Evolutionary conservation across 1,140 invertebrate genomes (phyloP).

Genomic region (Plodia interpunctella): DNA sequence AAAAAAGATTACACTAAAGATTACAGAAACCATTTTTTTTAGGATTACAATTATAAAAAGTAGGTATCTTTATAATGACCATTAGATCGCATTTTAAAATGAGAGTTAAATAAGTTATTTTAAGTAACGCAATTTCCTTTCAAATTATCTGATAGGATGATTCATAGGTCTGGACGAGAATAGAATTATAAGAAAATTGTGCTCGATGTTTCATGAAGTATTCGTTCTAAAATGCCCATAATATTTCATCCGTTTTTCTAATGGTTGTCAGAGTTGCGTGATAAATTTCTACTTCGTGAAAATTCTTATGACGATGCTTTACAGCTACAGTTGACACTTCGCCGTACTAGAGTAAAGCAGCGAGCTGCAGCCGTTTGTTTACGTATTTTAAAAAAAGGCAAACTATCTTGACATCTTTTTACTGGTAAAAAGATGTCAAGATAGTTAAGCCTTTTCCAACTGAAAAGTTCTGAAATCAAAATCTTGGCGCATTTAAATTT

Average conservation of each 20-base stretch:
- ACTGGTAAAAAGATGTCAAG: background rate
- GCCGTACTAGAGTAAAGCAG: no score
- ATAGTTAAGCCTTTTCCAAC: no score
- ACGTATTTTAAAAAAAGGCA: no score
- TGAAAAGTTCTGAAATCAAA: no score
- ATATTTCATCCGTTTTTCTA: background rate
- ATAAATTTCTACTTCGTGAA: background rate
- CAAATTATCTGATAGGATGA: background rate
- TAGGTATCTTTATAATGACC: no score
- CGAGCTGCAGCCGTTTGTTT: no score
- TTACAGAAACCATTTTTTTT: no score
- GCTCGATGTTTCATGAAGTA: background rate
- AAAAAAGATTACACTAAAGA: no score
- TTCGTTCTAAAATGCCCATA: background rate
- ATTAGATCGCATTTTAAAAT: no score
- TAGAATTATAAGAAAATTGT: conserved; percentile 4
- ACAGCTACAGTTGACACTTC: background rate
- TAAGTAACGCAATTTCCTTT: background rate
- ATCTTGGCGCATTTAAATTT: no score
- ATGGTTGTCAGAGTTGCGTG: background rate
- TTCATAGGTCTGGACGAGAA: background rate
- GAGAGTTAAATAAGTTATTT: background rate
- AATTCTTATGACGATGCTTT: background rate
- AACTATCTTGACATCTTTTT: no score
- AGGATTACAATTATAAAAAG: no score